Evolutionary conservation across 2,113 vertebrate species (phyloP).

Genomic region (Cynopterus brachyotis): DNA sequence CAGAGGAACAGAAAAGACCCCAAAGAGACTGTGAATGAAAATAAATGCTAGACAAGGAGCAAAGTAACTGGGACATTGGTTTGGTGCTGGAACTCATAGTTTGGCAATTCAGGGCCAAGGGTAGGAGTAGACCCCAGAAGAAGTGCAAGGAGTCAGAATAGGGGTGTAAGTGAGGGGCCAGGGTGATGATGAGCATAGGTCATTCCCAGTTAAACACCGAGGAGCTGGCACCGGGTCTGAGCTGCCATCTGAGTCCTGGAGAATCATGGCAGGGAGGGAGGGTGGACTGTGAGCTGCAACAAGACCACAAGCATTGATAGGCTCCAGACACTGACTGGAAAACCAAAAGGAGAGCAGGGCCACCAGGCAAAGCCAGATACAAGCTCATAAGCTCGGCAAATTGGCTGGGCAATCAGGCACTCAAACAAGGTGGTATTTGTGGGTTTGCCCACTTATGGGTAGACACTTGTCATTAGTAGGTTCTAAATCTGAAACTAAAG

Average conservation of each 20-base stretch:
- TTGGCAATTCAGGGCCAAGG: not conserved
- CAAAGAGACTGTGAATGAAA: not conserved
- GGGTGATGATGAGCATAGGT: not conserved
- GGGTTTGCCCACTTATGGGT: not conserved
- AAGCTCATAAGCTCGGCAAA: not conserved
- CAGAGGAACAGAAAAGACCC: not conserved
- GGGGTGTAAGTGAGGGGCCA: too few relatives aligned
- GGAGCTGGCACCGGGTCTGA: not conserved
- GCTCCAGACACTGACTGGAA: not conserved
- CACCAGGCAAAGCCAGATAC: not conserved
- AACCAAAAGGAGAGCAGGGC: not conserved
- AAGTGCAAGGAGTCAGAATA: not conserved
- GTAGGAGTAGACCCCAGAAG: not conserved
- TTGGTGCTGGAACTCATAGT: not conserved
- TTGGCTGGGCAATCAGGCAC: not conserved
- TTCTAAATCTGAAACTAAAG: not conserved
- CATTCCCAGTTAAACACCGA: not conserved
- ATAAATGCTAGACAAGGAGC: not conserved
- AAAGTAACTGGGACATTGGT: not conserved
- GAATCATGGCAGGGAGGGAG: not conserved
- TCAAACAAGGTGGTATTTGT: not conserved
- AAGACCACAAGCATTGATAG: not conserved
- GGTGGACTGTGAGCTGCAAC: not conserved
- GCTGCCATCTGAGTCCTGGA: not conserved
- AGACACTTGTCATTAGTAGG: not conserved